Percentiles rank a stretch among this genome's conserved stretches.
These are phyloP conservation scores for Pelecanus crispus DNA, from an alignment of 2,113 vertebrate genomes.

Conservation along the genomic window DNA sequence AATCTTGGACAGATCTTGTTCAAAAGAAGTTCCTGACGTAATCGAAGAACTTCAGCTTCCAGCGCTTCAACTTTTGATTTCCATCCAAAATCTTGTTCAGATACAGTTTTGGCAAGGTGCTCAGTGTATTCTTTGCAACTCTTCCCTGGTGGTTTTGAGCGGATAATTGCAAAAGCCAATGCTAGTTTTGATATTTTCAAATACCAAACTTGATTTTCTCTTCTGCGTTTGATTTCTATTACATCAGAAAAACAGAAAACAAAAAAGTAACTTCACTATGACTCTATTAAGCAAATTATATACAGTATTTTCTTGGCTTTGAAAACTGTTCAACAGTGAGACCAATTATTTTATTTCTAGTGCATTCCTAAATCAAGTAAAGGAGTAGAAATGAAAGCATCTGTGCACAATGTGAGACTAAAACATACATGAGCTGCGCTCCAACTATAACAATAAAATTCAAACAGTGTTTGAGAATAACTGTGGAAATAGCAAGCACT, in stretches of 20 bases:
- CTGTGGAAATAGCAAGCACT: neutral
- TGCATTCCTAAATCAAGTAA: neutral
- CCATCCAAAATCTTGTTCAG: constrained; percentile 60
- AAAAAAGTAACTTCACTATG: neutral
- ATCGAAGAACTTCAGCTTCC: constrained; percentile 81
- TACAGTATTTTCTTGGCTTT: constrained; percentile 7
- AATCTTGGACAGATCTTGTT: constrained; percentile 37
- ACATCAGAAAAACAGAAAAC: constrained; percentile 7
- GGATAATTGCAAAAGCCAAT: constrained; percentile 84
- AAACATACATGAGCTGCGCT: neutral
- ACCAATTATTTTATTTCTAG: constrained; percentile 9
- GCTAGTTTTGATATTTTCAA: constrained; percentile 75
- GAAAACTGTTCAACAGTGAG: neutral
- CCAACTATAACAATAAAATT: neutral
- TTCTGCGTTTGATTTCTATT: constrained; percentile 22
- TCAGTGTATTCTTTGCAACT: constrained; percentile 75
- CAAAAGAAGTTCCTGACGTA: constrained; percentile 81
- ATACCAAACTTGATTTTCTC: constrained; percentile 61
- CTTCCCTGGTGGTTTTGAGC: constrained; percentile 72
- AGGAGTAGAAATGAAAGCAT: neutral
- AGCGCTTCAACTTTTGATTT: constrained; percentile 69
- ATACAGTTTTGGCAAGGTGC: constrained; percentile 66
- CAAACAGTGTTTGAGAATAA: neutral
- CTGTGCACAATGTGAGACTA: neutral
- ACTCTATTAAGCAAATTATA: neutral